Base-by-base conservation (phyloP, 2,888 invertebrate species). In the Lobophora halterata region DNA sequence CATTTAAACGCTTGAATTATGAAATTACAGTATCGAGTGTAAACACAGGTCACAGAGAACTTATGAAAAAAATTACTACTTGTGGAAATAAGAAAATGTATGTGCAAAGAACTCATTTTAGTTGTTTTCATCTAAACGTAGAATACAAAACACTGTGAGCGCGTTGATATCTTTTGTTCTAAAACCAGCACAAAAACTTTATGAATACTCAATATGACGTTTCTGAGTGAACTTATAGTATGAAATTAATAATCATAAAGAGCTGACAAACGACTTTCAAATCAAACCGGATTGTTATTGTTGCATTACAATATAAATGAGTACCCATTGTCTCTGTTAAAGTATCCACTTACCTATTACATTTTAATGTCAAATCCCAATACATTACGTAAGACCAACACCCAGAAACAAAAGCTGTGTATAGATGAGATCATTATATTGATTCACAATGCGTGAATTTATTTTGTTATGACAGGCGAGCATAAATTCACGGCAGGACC, bases 1-100 rank as follows among this genome's bases (percentile, higher is more conserved):
- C 86, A 85, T 81, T 87, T 87, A 86, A 87, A 83, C 83, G 85
- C 80, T 76, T 82, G 74, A 82, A 86, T 87, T 87, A 86, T 87
- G 81, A 85, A 86, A 86, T 85, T 86, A 82, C 79, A 76, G 83
- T 80, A 80, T 80, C 73, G 79, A 85, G 78, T 77, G 80, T 78
- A 83, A 81, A 79, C 74, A 73, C 62, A 65, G 65, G 68, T 62
- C 61, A 59, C 59, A 61, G 64, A 60, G 60, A 50, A 35, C 49
- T 38, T 27, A n/a, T 30, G 23, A 20, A 1, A n/a, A 19, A 11
- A 12, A 23, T 12, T 7, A 23, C 8, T 5, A n/a, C n/a, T n/a
- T n/a, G n/a, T n/a, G n/a, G n/a, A n/a, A n/a, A n/a, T n/a, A n/a
- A n/a, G n/a, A n/a, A n/a, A n/a, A n/a, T n/a, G n/a, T n/a, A n/a